A percentile compares a stretch with the other conserved stretches of the same genome.
phyloP scores from a whole-genome alignment of 2,888 invertebrate genomes.

The Drepanosiphum platanoidis region DNA sequence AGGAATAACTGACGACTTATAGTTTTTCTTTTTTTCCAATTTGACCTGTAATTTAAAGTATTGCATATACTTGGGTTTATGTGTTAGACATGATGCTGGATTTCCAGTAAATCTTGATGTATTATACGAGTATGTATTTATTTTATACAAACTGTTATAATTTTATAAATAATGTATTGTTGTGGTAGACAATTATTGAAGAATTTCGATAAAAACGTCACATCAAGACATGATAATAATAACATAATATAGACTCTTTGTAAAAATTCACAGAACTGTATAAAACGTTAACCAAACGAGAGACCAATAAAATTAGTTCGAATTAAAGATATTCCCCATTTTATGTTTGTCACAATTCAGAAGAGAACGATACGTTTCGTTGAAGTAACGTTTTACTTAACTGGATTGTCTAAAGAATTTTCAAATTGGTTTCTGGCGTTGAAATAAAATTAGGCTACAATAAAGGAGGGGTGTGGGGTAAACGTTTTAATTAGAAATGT shows the following conservation, averaged over 20 bases:
- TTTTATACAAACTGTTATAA: constrained; percentile 7
- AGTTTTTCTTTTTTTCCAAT: neutral
- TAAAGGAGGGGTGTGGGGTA: too few species aligned
- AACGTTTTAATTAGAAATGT: too few species aligned
- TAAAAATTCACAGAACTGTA: constrained; percentile 11
- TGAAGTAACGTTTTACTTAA: neutral
- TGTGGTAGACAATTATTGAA: neutral
- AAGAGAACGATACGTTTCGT: neutral
- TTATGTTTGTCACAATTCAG: neutral
- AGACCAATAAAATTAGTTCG: neutral
- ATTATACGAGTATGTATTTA: neutral
- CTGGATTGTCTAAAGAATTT: neutral
- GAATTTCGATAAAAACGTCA: constrained; percentile 1
- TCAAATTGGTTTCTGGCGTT: neutral
- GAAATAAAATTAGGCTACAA: neutral
- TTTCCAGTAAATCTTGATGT: constrained; percentile 36
- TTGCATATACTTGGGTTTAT: neutral
- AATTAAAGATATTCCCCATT: neutral
- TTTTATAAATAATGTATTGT: constrained; percentile 9
- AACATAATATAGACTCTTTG: neutral
- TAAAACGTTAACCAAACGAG: neutral
- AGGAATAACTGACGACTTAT: too few species aligned
- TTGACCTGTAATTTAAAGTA: neutral
- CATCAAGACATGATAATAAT: constrained; percentile 34
- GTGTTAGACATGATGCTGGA: neutral